Conservation (phyloP, 2,888 invertebrate species). For the Pyralis farinalis region DNA sequence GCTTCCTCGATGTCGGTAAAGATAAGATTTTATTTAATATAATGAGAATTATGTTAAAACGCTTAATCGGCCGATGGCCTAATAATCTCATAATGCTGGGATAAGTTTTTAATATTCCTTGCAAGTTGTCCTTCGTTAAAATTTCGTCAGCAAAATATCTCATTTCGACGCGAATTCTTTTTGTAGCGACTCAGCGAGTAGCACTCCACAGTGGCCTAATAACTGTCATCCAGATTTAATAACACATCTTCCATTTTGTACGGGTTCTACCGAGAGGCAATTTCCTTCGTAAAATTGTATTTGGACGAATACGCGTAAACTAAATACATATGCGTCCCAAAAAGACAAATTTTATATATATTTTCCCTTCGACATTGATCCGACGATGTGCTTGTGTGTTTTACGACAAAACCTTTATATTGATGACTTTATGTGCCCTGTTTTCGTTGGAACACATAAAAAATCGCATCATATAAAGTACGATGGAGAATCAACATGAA, state of each 20-base stretch:
- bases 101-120: constrained; percentile 5
- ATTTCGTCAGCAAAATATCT: constrained; percentile 47
- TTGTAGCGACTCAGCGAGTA: constrained; percentile 41
- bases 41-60: no score
- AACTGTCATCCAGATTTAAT: constrained; percentile 78
- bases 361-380: constrained; percentile 39
- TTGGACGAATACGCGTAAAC: constrained; percentile 69
- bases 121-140: constrained; percentile 33
- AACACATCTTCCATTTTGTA: constrained; percentile 72
- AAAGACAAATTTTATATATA: constrained; percentile 72
- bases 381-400: constrained; percentile 36
- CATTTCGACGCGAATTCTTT: constrained; percentile 50
- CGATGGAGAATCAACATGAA: constrained; percentile 18
- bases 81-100: not conserved
- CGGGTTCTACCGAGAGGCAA: constrained; percentile 64
- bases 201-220: constrained; percentile 60
- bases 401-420: constrained; percentile 54
- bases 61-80: not conserved
- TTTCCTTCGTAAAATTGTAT: constrained; percentile 76
- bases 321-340: constrained; percentile 67
- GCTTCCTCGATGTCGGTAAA: no score
- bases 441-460: constrained; percentile 24
- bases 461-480: constrained; percentile 21
- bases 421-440: constrained; percentile 42
- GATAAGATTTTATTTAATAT: no score